Evolutionary conservation across 2,888 invertebrate species (phyloP).

Genomic region (Tromatobia lineatoria): DNA sequence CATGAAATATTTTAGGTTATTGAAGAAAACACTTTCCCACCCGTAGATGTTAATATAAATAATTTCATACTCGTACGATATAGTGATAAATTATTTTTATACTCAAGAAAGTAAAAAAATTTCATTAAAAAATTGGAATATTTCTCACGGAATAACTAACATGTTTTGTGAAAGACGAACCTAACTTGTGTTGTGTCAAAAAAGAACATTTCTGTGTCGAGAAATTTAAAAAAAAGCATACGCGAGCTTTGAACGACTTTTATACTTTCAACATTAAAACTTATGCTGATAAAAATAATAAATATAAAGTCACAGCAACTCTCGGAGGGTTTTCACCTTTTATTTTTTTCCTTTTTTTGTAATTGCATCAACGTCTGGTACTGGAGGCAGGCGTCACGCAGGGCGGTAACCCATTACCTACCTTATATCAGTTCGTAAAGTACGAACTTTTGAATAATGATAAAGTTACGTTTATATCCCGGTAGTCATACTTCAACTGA

Average conservation of each 20-base stretch:
- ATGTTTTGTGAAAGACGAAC: neutral
- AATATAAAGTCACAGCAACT: neutral
- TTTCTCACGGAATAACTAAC: neutral
- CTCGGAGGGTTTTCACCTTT: neutral
- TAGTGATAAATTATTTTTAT: neutral
- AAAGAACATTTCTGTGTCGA: neutral
- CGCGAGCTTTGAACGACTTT: neutral
- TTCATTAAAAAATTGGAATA: neutral
- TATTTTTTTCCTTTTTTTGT: neutral
- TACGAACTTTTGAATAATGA: slow-evolving; percentile 28
- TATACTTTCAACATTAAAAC: neutral
- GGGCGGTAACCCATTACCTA: neutral
- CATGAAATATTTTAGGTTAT: too few relatives aligned
- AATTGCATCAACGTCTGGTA: slow-evolving; percentile 6
- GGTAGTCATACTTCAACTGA: neutral
- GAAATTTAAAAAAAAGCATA: neutral
- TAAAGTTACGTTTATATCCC: neutral
- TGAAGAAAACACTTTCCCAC: neutral
- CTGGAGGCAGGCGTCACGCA: slow-evolving; percentile 1
- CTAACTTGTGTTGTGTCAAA: neutral
- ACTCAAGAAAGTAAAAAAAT: too few relatives aligned
- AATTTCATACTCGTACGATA: too few relatives aligned
- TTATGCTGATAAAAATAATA: neutral
- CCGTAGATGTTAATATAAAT: neutral
- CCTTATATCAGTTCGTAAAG: slow-evolving; percentile 2